Evolutionary conservation across 2,888 invertebrate species (phyloP), one percentile per base, ranked within the genome.

Genomic region (Noctua fimbriata): DNA sequence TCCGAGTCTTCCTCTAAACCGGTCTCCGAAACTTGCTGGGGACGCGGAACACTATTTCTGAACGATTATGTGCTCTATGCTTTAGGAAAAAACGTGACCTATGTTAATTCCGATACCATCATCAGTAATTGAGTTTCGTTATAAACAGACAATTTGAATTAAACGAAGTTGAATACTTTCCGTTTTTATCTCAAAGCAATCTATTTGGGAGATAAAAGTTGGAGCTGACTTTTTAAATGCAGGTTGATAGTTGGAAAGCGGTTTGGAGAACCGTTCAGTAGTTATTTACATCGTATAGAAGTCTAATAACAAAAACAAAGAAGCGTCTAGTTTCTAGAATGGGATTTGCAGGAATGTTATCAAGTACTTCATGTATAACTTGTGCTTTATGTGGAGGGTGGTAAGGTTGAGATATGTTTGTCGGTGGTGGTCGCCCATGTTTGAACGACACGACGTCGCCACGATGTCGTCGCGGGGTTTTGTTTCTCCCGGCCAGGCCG

Each of bases 1-100:
- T 81, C 73, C 79, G 78, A 87, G 87, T 89, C 90, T 91, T 90
- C 89, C 82, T 88, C 90, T 81, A 88, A 93, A 93, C 92, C 92
- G 92, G 92, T 92, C 89, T 78, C 76, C 86, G 82, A 89, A 87
- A 89, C 89, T 85, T 85, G 88, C 88, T 79, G 85, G 79, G 83
- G 86, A 90, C 87, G 82, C 83, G 82, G 86, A 88, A 87, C 83
- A 86, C 84, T 85, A 85, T 90, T 88, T 89, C 86, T 88, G 84
- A 86, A 87, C 88, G 86, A 89, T 86, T 88, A 69, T 89, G 86
- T 90, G 83, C 87, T 89, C 85, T 91, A 88, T 88, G 87, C 73
- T 79, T 79, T 81, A 84, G 73, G 78, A 84, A 88, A 85, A 89
- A 88, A 87, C 80, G 81, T 83, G 86, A 76, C 77, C 82, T 78